Conservation (phyloP, 2,888 invertebrate genomes). For the Notocelia uddmanniana region DNA sequence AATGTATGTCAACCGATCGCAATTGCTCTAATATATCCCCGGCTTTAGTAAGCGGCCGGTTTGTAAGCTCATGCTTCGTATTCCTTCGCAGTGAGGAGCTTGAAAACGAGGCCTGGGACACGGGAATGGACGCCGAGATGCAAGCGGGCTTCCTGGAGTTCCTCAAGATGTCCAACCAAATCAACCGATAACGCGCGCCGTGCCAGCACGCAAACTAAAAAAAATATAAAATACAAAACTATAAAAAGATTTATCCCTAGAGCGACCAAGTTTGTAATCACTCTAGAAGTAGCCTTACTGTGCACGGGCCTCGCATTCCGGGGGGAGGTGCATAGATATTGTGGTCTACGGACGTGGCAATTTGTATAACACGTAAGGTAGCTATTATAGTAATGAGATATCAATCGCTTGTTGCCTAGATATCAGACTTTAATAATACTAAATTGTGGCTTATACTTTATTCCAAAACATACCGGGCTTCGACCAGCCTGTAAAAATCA, state of each 20-base stretch:
- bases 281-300: conserved; percentile 49
- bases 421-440: no score
- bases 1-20: no score
- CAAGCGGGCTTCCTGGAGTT: conserved; percentile 83
- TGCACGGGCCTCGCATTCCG: no score
- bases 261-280: conserved; percentile 58
- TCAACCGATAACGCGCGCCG: conserved; percentile 79
- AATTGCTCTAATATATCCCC: no score
- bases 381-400: background rate
- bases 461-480: background rate
- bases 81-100: conserved; percentile 73
- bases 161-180: conserved; percentile 83
- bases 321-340: no score
- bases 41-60: no score
- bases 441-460: background rate
- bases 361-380: background rate
- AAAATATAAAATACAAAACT: conserved; percentile 74
- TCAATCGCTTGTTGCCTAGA: background rate
- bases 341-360: background rate
- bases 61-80: background rate
- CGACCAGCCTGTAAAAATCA: background rate
- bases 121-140: conserved; percentile 84
- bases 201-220: conserved; percentile 68
- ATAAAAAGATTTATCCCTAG: conserved; percentile 74
- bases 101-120: conserved; percentile 82